Conservation (phyloP, 1,140 invertebrate genomes). For the Formica selysi region DNA sequence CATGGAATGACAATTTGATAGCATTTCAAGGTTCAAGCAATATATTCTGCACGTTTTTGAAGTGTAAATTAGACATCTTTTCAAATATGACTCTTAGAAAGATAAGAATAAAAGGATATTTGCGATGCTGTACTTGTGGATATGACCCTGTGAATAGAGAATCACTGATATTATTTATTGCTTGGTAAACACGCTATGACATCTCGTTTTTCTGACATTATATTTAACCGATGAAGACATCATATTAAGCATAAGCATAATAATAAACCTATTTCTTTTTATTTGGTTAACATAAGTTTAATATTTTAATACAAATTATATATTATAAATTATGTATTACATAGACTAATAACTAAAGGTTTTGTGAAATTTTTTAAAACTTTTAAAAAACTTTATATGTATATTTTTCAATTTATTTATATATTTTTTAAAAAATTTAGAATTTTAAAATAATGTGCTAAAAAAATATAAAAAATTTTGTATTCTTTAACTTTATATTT, state of each 20-base stretch:
- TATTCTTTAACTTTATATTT: too few species aligned
- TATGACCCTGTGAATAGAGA: background rate
- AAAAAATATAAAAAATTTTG: background rate
- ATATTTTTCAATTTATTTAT: background rate
- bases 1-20: background rate
- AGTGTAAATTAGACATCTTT: constrained; percentile 41
- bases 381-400: background rate
- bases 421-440: background rate
- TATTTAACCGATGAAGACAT: background rate
- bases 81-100: constrained; percentile 33
- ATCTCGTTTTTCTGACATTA: background rate
- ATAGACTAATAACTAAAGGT: too few species aligned
- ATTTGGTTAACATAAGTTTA: background rate
- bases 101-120: constrained; percentile 36
- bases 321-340: too few species aligned
- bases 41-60: constrained; percentile 14
- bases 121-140: constrained; percentile 5
- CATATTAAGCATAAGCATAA: background rate
- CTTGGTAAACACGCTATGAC: background rate
- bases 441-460: background rate
- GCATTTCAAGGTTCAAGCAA: background rate
- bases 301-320: background rate
- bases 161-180: background rate
- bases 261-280: background rate
- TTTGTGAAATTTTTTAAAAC: background rate